Conservation (phyloP, 2,113 vertebrate genomes). For the Pelecanoides urinatrix region DNA sequence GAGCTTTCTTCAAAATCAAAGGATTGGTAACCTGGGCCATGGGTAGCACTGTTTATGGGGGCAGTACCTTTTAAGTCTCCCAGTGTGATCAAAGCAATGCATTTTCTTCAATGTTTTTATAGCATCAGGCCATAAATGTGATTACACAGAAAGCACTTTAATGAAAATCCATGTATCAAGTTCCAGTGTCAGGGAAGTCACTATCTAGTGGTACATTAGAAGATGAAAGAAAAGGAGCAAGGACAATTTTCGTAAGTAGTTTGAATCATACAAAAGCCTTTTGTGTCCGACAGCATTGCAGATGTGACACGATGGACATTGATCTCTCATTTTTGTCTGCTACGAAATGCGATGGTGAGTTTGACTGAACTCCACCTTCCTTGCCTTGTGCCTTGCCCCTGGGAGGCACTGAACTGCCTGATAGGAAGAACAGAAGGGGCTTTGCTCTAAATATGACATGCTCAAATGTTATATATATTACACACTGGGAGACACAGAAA, state of each 20-base stretch:
- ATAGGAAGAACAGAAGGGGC: not conserved
- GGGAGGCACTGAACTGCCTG: not conserved
- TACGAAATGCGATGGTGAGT: not conserved
- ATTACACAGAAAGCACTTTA: not conserved
- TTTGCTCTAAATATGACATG: not conserved
- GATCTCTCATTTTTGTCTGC: not conserved
- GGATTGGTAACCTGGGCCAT: not conserved
- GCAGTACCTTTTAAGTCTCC: not conserved
- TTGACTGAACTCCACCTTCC: not conserved
- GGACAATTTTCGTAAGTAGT: not conserved
- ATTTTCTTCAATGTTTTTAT: not conserved
- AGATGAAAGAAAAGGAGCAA: not conserved
- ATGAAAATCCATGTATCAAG: not conserved
- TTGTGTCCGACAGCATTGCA: not conserved
- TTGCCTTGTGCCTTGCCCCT: not conserved
- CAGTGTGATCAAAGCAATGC: not conserved
- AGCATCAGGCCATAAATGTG: not conserved
- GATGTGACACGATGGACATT: not conserved
- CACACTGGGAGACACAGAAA: not conserved
- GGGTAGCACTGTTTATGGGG: not conserved
- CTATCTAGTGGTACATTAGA: not conserved
- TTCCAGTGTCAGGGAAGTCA: not conserved
- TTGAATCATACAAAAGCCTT: not conserved
- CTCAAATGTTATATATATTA: not conserved
- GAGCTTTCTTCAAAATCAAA: not conserved